Base-by-base conservation (phyloP, 2,113 vertebrate species). In the Sardina pilchardus region DNA sequence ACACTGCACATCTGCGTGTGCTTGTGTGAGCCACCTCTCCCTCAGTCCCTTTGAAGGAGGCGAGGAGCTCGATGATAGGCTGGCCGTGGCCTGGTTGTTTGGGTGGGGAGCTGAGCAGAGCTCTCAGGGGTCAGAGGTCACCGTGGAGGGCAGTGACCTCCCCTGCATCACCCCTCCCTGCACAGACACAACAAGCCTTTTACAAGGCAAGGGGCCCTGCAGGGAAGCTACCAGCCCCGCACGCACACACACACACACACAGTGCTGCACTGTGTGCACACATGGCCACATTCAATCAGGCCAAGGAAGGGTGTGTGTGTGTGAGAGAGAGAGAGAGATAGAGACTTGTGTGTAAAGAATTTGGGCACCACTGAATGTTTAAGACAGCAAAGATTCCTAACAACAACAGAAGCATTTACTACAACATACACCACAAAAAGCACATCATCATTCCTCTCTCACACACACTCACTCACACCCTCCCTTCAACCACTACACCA, bases 161-260 rank as follows among this genome's bases (percentile, higher is more conserved):
- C 36, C 71, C 71, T 14, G 34, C 71, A 34, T 30, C 71, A 19
- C 12, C 71, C 71, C 71, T 17, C 71, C 26, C 71, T 16, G 63
- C 63, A 71, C 63, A 78, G 30, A 36, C 30, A 78, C 26, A 78
- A 78, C 71, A 78, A 78, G 71, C 30, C 71, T 36, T 78, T 78
- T 78, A 78, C 30, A 12, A 78, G 71, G 71, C 71, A 78, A 78
- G 30, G 30, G 71, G 71, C 34, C 26, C 71, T 78, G 71, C 71
- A 36, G 71, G 63, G 30, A 16, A 36, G 26, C 26, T 34, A 1
- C 30, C 71, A 36, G 34, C 14, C 26, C 71, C 14, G 16, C 71
- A 78, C 71, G 36, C 26, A 78, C 71, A 36, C 71, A 39, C 30
- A 36, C 71, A 36, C 81, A 81, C 50, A 81, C 53, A 67, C 81